A percentile compares a stretch with the other conserved stretches of the same genome.
Conservation (phyloP, 2,797 vertebrate genomes). For the Enteromius paludinosus region DNA sequence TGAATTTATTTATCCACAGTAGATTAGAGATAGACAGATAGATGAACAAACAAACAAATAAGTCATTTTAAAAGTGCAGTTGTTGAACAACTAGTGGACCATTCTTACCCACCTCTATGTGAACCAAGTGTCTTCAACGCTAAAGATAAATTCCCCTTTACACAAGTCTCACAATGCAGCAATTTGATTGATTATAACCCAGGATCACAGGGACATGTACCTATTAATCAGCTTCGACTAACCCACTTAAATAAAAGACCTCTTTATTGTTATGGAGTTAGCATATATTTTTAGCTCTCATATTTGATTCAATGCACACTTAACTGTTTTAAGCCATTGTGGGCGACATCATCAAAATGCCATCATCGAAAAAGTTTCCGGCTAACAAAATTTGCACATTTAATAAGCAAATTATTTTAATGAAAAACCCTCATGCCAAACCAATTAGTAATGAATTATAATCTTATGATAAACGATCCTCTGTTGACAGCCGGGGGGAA, state of each 20-base stretch:
- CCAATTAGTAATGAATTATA: slow-evolving; percentile 86
- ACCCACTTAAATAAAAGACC: slow-evolving; percentile 71
- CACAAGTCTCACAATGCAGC: slow-evolving; percentile 4
- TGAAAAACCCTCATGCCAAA: slow-evolving; percentile 81
- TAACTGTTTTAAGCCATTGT: slow-evolving; percentile 60
- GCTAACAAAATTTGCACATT: slow-evolving; percentile 80
- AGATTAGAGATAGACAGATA: too few relatives aligned
- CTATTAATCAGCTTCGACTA: slow-evolving; percentile 77
- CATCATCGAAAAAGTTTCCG: slow-evolving; percentile 66
- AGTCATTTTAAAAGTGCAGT: background rate
- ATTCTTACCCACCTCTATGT: background rate
- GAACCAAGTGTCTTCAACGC: background rate
- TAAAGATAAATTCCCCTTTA: slow-evolving; percentile 13
- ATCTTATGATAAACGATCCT: slow-evolving; percentile 84
- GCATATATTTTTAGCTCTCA: slow-evolving; percentile 74
- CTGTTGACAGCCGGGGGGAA: slow-evolving; percentile 83
- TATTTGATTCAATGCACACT: slow-evolving; percentile 68
- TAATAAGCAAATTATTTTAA: slow-evolving; percentile 84
- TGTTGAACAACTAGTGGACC: background rate
- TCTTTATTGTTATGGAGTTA: slow-evolving; percentile 70
- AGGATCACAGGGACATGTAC: slow-evolving; percentile 41
- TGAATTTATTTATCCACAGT: too few relatives aligned
- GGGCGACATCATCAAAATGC: slow-evolving; percentile 64
- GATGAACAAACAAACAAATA: background rate
- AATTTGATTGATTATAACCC: slow-evolving; percentile 47